phyloP scores from a whole-genome alignment of 2,888 invertebrate species.

The Phaedon cochleariae region DNA sequence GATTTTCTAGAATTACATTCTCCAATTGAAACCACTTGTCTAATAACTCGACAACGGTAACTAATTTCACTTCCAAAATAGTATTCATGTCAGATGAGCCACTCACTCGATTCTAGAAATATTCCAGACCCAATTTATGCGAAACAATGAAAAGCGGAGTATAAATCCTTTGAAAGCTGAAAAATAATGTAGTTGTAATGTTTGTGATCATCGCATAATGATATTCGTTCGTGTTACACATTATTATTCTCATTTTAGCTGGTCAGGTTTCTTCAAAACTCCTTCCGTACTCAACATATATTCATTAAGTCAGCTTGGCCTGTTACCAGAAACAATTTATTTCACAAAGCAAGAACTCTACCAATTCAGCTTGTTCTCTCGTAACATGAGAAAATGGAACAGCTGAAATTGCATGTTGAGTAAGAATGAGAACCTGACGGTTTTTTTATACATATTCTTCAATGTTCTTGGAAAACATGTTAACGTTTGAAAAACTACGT shows the following conservation, averaged over 20 bases:
- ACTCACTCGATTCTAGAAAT: too few species aligned
- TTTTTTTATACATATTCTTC: background rate
- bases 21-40: too few species aligned
- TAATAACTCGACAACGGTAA: too few species aligned
- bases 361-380: constrained; percentile 43
- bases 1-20: too few species aligned
- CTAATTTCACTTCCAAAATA: too few species aligned
- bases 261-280: constrained; percentile 30
- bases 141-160: too few species aligned
- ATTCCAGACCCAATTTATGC: too few species aligned
- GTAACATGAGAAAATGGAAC: constrained; percentile 3
- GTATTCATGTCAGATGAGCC: too few species aligned
- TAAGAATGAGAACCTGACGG: background rate
- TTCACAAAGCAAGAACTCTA: constrained; percentile 47
- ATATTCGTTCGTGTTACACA: too few species aligned
- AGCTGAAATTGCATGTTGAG: constrained; percentile 4
- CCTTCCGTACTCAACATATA: constrained; percentile 44
- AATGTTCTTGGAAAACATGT: background rate
- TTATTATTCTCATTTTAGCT: background rate
- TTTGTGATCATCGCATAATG: too few species aligned
- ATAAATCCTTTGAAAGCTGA: too few species aligned
- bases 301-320: constrained; percentile 50
- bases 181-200: too few species aligned
- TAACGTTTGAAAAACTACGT: background rate
- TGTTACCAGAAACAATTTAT: constrained; percentile 49